Base-by-base conservation (phyloP, 2,888 invertebrate species). In the Torymus aiolomorphi region DNA sequence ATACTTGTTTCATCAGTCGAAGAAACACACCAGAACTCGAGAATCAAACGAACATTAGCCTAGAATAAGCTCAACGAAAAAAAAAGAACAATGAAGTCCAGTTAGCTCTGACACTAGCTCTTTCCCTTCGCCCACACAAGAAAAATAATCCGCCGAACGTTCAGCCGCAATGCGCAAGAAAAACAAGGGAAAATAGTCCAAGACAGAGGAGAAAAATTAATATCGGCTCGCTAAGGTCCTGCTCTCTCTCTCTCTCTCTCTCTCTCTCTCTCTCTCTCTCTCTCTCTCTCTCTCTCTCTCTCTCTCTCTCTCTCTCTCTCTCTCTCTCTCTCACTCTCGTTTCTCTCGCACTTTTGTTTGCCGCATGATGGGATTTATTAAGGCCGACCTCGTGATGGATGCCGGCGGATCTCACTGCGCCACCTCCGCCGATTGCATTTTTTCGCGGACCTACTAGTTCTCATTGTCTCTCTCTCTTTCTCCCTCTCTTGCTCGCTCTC, bases 321-420 rank as follows among this genome's bases (percentile, higher is more conserved):
- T 16, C 49, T 4, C 54, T 54, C 24, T 54, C 54, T 52, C 65
- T 61, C 54, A 52, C 16, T 14, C 52, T 3, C 5, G 3, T 12
- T n/a, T 12, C 24, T 51, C 14, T 10, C 18, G 18, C 49, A 11
- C 67, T 54, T 67, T 67, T 67, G 67, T 74, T 61, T 42, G 61
- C 18, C 18, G 42, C 42, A 1, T 56, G 57, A 56, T 72, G 61
- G 71, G 76, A 80, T 80, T 80, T 76, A 80, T 80, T 73, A 76
- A 76, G 73, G 76, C 69, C 72, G 63, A n/a, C 11, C 54, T 0
- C 66, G 65, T 71, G 71, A 71, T 74, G 56, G 78, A 78, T 69
- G 71, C 67, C 20, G 16, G 54, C 20, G 54, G 56, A 69, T 69
- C 42, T 59, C 61, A 24, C 31, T 18, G 54, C 62, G 51, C 59